These are phyloP conservation scores for Octonoba sinensis DNA, from an alignment of 2,888 invertebrate genomes.

Conservation along the genomic window DNA sequence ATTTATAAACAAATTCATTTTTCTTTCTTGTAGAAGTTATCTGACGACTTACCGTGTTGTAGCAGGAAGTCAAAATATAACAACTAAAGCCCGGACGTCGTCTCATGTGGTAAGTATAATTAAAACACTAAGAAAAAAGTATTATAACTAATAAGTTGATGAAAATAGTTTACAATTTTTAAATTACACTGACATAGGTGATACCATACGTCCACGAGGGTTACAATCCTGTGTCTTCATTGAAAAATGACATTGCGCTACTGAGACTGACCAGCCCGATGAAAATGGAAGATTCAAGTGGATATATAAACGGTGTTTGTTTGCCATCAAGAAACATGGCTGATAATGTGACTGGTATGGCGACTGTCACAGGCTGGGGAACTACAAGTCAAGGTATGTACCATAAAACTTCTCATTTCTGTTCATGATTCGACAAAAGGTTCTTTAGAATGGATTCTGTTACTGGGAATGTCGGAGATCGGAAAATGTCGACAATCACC, in stretches of 20 bases:
- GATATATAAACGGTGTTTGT: slow-evolving; percentile 56
- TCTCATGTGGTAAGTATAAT: slow-evolving; percentile 28
- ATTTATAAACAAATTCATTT: too few species aligned
- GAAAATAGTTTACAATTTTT: too few species aligned
- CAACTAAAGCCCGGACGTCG: slow-evolving; percentile 12
- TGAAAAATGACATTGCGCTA: slow-evolving; percentile 65
- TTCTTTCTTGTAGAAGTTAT: slow-evolving; percentile 19
- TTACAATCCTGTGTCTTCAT: slow-evolving; percentile 36
- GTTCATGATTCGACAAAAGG: too few species aligned
- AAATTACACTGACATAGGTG: slow-evolving; percentile 3
- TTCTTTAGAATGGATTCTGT: too few species aligned
- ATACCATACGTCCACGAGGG: slow-evolving; percentile 54
- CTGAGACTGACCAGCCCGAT: slow-evolving; percentile 54
- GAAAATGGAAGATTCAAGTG: slow-evolving; percentile 39
- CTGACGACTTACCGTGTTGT: slow-evolving; percentile 42
- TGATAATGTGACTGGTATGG: slow-evolving; percentile 59
- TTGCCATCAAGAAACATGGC: slow-evolving; percentile 37
- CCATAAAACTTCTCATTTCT: slow-evolving; percentile 2
- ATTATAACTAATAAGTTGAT: too few species aligned
- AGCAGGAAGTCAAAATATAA: slow-evolving; percentile 41
- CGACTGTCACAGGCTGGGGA: slow-evolving; percentile 67
- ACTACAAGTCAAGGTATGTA: slow-evolving; percentile 50
- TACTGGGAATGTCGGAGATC: too few species aligned
- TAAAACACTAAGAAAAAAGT: neutral
- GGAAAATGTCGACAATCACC: too few species aligned